Conservation (phyloP, 2,113 vertebrate species). For the Calyptommatus sinebrachiatus region DNA sequence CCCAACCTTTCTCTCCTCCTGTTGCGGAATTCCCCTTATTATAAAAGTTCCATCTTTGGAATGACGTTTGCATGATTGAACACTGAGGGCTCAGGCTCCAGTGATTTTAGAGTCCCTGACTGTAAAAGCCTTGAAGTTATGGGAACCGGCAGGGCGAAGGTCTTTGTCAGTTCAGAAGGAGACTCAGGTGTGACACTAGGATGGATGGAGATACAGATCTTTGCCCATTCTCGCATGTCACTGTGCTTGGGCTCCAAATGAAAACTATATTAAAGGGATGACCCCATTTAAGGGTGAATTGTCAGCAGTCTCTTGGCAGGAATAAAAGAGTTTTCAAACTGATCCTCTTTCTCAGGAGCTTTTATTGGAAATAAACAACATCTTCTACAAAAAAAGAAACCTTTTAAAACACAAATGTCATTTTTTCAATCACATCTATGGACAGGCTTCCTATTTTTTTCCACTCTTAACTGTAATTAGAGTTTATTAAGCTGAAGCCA, state of each 20-base stretch:
- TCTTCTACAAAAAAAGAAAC: not conserved
- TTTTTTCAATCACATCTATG: not conserved
- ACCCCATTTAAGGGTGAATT: not conserved
- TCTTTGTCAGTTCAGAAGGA: not conserved
- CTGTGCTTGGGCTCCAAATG: not conserved
- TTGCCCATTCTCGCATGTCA: not conserved
- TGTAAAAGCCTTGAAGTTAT: not conserved
- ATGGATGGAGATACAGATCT: not conserved
- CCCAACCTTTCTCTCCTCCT: too few species aligned
- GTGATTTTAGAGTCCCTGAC: not conserved
- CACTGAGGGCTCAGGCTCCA: too few species aligned
- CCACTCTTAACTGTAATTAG: too few species aligned
- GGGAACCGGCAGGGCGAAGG: not conserved
- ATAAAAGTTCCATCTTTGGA: too few species aligned
- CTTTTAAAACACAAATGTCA: not conserved
- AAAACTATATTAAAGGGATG: not conserved
- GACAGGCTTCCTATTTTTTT: not conserved
- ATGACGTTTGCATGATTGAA: too few species aligned
- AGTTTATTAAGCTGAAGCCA: too few species aligned
- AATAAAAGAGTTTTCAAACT: not conserved
- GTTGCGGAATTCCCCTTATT: too few species aligned
- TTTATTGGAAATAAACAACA: not conserved
- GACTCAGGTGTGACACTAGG: not conserved
- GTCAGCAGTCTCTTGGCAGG: not conserved
- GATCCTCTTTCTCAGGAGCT: not conserved